phyloP scores from a whole-genome alignment of 2,113 vertebrate species.

The Cairina moschata region DNA sequence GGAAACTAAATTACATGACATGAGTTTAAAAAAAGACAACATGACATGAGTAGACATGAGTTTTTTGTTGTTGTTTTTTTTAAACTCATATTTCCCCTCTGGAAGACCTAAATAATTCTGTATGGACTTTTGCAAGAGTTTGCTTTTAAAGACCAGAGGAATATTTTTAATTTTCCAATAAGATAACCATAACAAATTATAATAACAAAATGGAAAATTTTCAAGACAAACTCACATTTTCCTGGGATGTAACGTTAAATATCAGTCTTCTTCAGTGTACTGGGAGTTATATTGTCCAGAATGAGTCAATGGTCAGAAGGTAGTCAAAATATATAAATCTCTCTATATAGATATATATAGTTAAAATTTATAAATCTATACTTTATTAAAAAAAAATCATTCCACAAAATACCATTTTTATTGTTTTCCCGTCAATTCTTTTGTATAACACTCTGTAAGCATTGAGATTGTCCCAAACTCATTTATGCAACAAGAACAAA shows the following conservation, averaged over 20 bases:
- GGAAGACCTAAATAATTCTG: neutral
- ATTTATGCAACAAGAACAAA: neutral
- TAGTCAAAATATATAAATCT: neutral
- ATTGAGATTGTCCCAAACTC: neutral
- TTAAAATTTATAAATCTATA: neutral
- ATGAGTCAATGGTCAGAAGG: neutral
- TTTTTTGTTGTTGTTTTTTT: too few relatives aligned
- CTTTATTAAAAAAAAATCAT: too few relatives aligned
- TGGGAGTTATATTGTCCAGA: neutral
- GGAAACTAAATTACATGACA: neutral
- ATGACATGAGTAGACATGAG: neutral
- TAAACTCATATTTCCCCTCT: neutral
- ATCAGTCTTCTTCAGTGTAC: neutral
- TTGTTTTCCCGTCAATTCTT: neutral
- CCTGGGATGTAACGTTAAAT: neutral
- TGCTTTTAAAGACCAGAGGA: neutral
- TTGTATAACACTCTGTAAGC: neutral
- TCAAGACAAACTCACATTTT: neutral
- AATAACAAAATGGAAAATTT: neutral
- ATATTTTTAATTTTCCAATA: neutral
- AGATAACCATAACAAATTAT: neutral
- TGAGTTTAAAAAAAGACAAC: neutral
- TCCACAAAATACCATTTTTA: neutral
- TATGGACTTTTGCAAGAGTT: neutral
- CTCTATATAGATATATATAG: neutral